phyloP scores from a whole-genome alignment of 2,797 vertebrate species.

The Limnodromus scolopaceus region DNA sequence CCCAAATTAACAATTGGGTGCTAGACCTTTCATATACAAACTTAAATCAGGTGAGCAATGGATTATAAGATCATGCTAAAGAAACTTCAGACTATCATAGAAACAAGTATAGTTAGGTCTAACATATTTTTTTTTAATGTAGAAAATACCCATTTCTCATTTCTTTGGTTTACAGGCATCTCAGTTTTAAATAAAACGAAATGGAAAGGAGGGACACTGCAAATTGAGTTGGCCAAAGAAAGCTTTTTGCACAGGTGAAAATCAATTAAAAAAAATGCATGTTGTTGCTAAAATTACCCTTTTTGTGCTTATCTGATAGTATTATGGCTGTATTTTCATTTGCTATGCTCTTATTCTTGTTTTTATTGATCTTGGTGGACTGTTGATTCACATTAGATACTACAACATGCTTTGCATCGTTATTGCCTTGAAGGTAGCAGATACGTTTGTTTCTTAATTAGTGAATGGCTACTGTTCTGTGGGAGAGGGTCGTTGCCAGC shows the following conservation, averaged over 20 bases:
- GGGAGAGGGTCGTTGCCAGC: background rate
- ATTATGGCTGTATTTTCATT: background rate
- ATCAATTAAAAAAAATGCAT: rapidly evolving
- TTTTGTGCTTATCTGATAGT: background rate
- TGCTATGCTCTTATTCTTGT: rapidly evolving
- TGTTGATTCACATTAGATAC: background rate
- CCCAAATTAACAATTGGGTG: background rate
- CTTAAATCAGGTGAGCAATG: background rate
- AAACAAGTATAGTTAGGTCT: background rate
- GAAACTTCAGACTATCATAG: background rate
- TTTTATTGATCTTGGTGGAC: background rate
- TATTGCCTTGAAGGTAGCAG: background rate
- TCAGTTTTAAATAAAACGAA: conserved; percentile 91
- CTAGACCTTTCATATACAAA: background rate
- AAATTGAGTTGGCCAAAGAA: conserved; percentile 93
- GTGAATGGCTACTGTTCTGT: background rate
- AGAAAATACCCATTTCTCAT: background rate
- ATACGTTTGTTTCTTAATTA: background rate
- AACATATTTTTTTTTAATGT: background rate
- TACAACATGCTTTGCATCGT: background rate
- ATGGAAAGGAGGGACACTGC: conserved; percentile 94
- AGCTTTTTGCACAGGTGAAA: conserved; percentile 92
- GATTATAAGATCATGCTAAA: background rate
- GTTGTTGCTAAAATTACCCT: background rate
- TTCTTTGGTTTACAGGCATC: conserved; percentile 79